Evolutionary conservation across 2,888 invertebrate species (phyloP).

Genomic region (Pachydiplax longipennis): DNA sequence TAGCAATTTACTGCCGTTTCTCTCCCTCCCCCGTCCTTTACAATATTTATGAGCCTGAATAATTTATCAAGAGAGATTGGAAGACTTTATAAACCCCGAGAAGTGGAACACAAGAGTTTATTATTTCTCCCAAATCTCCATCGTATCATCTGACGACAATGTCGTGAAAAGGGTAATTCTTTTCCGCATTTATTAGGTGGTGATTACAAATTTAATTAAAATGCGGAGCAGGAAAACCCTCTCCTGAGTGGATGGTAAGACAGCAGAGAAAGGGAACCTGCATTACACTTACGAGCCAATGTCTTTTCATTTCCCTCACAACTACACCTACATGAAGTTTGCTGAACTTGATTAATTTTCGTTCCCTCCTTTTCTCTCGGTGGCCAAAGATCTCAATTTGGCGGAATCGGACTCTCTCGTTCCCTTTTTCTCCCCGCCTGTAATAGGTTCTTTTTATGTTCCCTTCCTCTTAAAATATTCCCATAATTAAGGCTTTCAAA

Average conservation of each 20-base stretch:
- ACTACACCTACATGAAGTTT: slow-evolving; percentile 22
- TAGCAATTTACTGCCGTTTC: background rate
- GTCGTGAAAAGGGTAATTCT: background rate
- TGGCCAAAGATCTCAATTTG: background rate
- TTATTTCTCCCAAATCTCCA: background rate
- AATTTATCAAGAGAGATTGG: background rate
- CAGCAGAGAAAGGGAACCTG: background rate
- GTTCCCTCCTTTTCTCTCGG: background rate
- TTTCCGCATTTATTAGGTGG: background rate
- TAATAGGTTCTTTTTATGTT: background rate
- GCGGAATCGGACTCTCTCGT: background rate
- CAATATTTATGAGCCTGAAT: background rate
- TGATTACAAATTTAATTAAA: slow-evolving; percentile 34
- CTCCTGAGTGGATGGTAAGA: background rate
- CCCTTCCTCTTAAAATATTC: background rate
- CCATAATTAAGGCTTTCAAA: too few relatives aligned
- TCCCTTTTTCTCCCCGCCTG: background rate
- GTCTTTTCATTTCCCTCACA: background rate
- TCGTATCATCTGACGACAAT: background rate
- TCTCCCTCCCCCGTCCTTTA: background rate
- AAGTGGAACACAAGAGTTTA: background rate
- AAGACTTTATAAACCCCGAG: background rate
- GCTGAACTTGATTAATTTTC: slow-evolving; percentile 17
- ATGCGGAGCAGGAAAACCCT: background rate
- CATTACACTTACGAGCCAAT: slow-evolving; percentile 6